Base-by-base conservation (phyloP, 1,140 invertebrate genomes). In the Metopolophium dirhodum region DNA sequence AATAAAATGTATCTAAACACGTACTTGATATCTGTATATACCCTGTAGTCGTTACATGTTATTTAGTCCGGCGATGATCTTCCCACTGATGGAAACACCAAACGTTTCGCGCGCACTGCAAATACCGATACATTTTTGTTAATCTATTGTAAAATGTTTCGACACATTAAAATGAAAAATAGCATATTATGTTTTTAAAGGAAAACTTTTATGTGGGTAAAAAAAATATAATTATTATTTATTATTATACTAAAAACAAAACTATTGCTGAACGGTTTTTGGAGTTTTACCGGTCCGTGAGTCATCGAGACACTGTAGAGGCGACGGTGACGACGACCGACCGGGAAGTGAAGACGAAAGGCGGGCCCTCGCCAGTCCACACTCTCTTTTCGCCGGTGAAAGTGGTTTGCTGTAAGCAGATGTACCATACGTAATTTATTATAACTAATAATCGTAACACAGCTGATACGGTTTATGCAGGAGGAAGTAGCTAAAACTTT, bases 301-400 rank as follows among this genome's bases (percentile, higher is more conserved):
- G 37, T 90, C 57, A 45, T 41, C 88, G 51, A 51, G 35, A 89
- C 88, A 89, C 88, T 89, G 51, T 18, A 47, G 30, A 47, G 85
- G 45, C 86, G 86, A n/a, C 86, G 41, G 18, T 18, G 86, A 57
- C n/a, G 49, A 35, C 87, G 41, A n/a, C 54, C 26, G 89, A 90
- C 89, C 89, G 89, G 89, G 89, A 90, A 90, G 89, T 90, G 89
- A 90, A 90, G 89, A 90, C 89, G 89, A 90, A 90, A 90, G 89
- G 89, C 26, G 89, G 57, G 54, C 20, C 54, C 7, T 0, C 11
- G 54, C 35, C 23, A 37, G 26, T 9, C 22, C 54, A 35, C 88
- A 57, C 89, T 90, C 89, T 68, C 89, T 90, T 90, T 90, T 41
- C 11, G 89, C 89, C 45, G 54, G 89, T 90, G 89, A 90, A 90